Base-by-base conservation (phyloP, 2,888 invertebrate genomes). In the Clostera curtula region DNA sequence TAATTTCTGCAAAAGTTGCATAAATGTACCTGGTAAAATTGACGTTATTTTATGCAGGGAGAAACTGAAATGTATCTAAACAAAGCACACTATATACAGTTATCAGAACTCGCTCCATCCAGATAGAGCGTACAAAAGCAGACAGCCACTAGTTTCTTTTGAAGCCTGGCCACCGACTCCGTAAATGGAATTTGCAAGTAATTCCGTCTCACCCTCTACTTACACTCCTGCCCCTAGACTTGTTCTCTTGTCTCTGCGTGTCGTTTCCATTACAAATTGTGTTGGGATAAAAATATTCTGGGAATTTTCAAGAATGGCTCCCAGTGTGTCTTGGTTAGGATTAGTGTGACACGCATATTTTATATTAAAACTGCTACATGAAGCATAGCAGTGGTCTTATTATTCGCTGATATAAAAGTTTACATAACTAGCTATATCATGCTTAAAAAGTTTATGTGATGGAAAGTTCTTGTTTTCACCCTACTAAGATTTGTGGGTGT, bases 141-240 rank as follows among this genome's bases (percentile, higher is more conserved):
- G 46, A 49, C 50, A 54, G 43, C 51, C 36, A 55, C 54, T 65
- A 48, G 69, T 64, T 69, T 70, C 74, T 74, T 71, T 66, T 67
- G 70, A 63, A 63, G 67, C 68, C 65, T 66, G 68, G 68, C 62
- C 69, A 53, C 63, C 56, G 69, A 73, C 64, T 79, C 68, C 59
- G 77, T 74, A 83, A 83, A 82, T 80, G 77, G 77, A 80, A 83
- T 83, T 82, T 83, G 80, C 79, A 82, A 82, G 80, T 83, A 83
- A 83, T 83, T 80, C 75, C 57, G 52, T 61, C 39, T 53, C 51
- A 56, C 42, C 44, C 47, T 50, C 44, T 56, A 41, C 45, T 51
- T 43, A 48, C 33, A 30, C 34, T 35, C 56, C 51, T 56, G 19
- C 43, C 47, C 62, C 57, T 50, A 50, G 54, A 63, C 63, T 64